A percentile compares a stretch with the other conserved stretches of the same genome.
These are phyloP conservation scores for Gobio gobio DNA, from an alignment of 2,113 vertebrate genomes.

Conservation along the genomic window DNA sequence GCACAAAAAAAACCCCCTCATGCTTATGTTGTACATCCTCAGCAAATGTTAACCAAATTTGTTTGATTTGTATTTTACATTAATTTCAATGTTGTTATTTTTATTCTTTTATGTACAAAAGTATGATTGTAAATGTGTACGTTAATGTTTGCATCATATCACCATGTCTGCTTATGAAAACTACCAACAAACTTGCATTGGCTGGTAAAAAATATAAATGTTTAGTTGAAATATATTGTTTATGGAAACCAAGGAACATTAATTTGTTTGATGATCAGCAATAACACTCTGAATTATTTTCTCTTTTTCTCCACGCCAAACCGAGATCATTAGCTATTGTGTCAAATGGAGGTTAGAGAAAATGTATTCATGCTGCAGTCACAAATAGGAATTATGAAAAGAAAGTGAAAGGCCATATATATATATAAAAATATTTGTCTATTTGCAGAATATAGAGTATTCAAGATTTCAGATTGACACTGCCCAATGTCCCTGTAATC, in stretches of 20 bases:
- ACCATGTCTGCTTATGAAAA: slow-evolving; percentile 55
- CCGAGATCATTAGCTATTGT: slow-evolving; percentile 7
- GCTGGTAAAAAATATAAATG: neutral
- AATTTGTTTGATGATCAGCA: slow-evolving; percentile 53
- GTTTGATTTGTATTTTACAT: slow-evolving; percentile 48
- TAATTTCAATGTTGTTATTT: slow-evolving; percentile 43
- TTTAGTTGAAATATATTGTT: neutral
- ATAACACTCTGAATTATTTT: slow-evolving; percentile 56
- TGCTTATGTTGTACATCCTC: slow-evolving; percentile 63
- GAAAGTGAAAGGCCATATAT: neutral
- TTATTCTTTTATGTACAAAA: slow-evolving; percentile 61
- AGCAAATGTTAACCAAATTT: slow-evolving; percentile 27
- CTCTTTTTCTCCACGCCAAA: slow-evolving; percentile 47
- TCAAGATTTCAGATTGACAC: neutral
- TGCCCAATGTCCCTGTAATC: neutral
- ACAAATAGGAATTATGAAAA: slow-evolving; percentile 10
- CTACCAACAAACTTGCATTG: neutral
- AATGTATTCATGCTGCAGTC: slow-evolving; percentile 5
- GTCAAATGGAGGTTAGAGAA: slow-evolving; percentile 51
- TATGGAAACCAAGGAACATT: slow-evolving; percentile 56
- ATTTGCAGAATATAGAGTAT: neutral
- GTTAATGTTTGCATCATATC: slow-evolving; percentile 59
- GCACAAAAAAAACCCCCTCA: slow-evolving; percentile 63
- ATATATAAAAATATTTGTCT: neutral
- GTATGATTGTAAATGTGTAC: slow-evolving; percentile 58